Evolutionary conservation across 2,888 invertebrate genomes (phyloP).

Genomic region (Schrankia costaestrigalis): DNA sequence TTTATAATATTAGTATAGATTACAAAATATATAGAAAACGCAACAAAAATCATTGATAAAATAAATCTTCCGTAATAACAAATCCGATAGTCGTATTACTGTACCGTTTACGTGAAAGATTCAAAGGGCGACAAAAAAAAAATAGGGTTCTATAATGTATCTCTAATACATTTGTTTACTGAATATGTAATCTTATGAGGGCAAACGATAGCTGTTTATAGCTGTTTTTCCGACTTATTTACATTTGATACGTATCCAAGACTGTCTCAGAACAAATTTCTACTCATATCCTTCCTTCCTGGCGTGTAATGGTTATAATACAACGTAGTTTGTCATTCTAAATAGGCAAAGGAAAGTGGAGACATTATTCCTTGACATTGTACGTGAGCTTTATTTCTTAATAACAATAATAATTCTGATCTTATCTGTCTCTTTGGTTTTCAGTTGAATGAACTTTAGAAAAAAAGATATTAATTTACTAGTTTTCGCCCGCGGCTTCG

Average conservation of each 20-base stretch:
- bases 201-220: slow-evolving; percentile 40
- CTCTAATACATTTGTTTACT: slow-evolving; percentile 60
- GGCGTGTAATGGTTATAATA: slow-evolving; percentile 27
- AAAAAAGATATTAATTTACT: too few relatives aligned
- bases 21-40: too few relatives aligned
- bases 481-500: too few relatives aligned
- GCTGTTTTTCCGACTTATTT: slow-evolving; percentile 51
- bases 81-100: too few relatives aligned
- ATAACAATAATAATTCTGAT: too few relatives aligned
- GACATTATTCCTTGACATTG: background rate
- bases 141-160: slow-evolving; percentile 38
- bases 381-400: too few relatives aligned
- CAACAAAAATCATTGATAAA: too few relatives aligned
- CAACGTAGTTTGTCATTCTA: slow-evolving; percentile 10
- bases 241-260: slow-evolving; percentile 43
- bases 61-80: too few relatives aligned
- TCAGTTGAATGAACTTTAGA: too few relatives aligned
- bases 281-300: slow-evolving; percentile 32
- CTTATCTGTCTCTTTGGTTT: too few relatives aligned
- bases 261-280: slow-evolving; percentile 26
- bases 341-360: slow-evolving; percentile 5
- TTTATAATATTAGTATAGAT: too few relatives aligned
- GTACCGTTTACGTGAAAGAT: slow-evolving; percentile 19
- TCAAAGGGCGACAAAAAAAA: slow-evolving; percentile 33
- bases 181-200: slow-evolving; percentile 38